Evolutionary conservation across 2,888 invertebrate species (phyloP).

Genomic region (Eurytoma adleriae): DNA sequence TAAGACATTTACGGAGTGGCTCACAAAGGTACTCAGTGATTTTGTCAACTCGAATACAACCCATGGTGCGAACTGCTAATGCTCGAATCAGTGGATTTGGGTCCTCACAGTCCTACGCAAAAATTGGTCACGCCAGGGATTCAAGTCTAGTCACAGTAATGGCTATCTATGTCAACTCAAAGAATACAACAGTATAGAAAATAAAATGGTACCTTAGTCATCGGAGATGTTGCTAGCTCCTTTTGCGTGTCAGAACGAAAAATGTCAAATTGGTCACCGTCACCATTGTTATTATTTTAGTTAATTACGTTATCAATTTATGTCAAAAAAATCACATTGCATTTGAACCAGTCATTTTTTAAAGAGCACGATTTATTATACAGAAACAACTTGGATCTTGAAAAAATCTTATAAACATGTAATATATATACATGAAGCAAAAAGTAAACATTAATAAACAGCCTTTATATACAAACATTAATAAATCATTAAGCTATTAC

Average conservation of each 20-base stretch:
- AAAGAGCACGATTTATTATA: constrained; percentile 73
- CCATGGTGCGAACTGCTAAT: constrained; percentile 99
- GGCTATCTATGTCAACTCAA: constrained; percentile 74
- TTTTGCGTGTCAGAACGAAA: constrained; percentile 77
- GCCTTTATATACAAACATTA: constrained; percentile 47
- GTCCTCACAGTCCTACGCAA: constrained; percentile 97
- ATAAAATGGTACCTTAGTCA: constrained; percentile 75
- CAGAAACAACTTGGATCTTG: constrained; percentile 56
- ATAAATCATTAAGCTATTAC: constrained; percentile 43
- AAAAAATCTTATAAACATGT: constrained; percentile 55
- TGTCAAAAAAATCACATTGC: constrained; percentile 66
- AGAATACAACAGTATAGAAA: constrained; percentile 64
- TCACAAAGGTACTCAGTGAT: constrained; percentile 99
- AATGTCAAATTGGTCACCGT: constrained; percentile 77
- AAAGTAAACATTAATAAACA: constrained; percentile 54
- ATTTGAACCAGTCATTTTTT: constrained; percentile 72
- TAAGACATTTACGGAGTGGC: constrained; percentile 94
- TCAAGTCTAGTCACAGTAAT: constrained; percentile 76
- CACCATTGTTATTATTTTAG: constrained; percentile 72
- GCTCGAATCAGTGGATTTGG: constrained; percentile 99
- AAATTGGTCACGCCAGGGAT: constrained; percentile 76
- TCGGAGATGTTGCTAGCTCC: constrained; percentile 76
- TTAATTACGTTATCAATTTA: constrained; percentile 62
- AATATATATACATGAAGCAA: constrained; percentile 53
- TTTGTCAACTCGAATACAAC: constrained; percentile 99